phyloP scores from a whole-genome alignment of 1,140 invertebrate species.

The Papilio machaon region DNA sequence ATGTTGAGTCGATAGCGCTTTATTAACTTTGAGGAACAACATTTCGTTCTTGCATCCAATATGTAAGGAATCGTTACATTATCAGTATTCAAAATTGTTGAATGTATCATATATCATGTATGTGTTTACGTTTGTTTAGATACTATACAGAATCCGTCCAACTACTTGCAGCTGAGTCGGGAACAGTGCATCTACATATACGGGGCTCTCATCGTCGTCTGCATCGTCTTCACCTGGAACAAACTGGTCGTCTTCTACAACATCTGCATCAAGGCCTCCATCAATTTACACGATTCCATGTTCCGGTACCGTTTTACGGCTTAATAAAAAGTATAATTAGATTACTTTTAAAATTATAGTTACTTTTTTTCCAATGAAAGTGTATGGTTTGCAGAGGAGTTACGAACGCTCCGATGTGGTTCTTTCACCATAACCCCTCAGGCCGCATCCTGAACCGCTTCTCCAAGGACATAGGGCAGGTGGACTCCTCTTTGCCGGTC shows the following conservation, averaged over 20 bases:
- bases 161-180: conserved; percentile 67
- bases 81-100: too few species aligned
- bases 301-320: conserved; percentile 79
- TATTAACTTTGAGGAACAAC: too few species aligned
- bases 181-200: conserved; percentile 84
- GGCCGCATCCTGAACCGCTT: conserved; percentile 90
- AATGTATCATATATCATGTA: too few species aligned
- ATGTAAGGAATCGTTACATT: too few species aligned
- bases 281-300: conserved; percentile 89
- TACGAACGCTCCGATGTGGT: conserved; percentile 89
- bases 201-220: conserved; percentile 78
- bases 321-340: neutral
- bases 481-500: conserved; percentile 89
- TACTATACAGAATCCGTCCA: conserved; percentile 62
- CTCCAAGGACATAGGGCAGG: conserved; percentile 90
- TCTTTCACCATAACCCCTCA: conserved; percentile 91
- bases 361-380: neutral
- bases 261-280: conserved; percentile 88
- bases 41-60: too few species aligned
- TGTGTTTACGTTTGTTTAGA: conserved; percentile 68
- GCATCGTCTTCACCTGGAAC: conserved; percentile 77
- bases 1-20: too few species aligned
- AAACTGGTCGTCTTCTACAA: conserved; percentile 85
- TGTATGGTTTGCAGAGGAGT: conserved; percentile 67
- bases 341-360: neutral